Conservation (phyloP, 2,113 vertebrate species). For the Colius striatus region DNA sequence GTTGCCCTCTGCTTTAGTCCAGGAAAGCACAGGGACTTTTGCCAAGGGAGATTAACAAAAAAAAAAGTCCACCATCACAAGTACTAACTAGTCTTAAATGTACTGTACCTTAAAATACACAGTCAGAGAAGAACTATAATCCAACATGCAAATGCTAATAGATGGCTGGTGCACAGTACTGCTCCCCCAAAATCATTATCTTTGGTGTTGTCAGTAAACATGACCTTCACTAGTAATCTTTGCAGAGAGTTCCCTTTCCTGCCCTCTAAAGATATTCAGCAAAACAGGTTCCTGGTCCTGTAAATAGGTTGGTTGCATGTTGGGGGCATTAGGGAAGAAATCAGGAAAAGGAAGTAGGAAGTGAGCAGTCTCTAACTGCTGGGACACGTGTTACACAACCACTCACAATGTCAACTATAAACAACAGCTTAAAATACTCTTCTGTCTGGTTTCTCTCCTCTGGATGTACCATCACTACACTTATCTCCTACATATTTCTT, state of each 20-base stretch:
- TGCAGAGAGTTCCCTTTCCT: not conserved
- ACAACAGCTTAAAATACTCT: not conserved
- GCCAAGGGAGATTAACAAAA: not conserved
- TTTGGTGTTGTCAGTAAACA: not conserved
- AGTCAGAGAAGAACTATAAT: accelerated
- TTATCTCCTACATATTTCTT: not conserved
- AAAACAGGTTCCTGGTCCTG: not conserved
- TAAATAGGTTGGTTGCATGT: not conserved
- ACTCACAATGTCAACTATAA: not conserved
- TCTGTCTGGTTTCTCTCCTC: not conserved
- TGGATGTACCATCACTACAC: not conserved
- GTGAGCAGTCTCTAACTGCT: not conserved
- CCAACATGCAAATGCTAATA: not conserved
- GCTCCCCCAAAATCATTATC: not conserved
- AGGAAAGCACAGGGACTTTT: not conserved
- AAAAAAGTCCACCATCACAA: not conserved
- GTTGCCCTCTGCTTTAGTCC: not conserved
- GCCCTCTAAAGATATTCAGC: not conserved
- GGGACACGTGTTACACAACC: not conserved
- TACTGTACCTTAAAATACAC: accelerated
- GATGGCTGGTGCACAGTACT: too few relatives aligned
- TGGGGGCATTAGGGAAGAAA: not conserved
- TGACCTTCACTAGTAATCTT: not conserved
- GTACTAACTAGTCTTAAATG: not conserved
- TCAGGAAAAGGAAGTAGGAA: not conserved